A percentile compares a stretch with the other conserved stretches of the same genome.
Conservation (phyloP, 2,888 invertebrate species). For the Callimorpha dominula region DNA sequence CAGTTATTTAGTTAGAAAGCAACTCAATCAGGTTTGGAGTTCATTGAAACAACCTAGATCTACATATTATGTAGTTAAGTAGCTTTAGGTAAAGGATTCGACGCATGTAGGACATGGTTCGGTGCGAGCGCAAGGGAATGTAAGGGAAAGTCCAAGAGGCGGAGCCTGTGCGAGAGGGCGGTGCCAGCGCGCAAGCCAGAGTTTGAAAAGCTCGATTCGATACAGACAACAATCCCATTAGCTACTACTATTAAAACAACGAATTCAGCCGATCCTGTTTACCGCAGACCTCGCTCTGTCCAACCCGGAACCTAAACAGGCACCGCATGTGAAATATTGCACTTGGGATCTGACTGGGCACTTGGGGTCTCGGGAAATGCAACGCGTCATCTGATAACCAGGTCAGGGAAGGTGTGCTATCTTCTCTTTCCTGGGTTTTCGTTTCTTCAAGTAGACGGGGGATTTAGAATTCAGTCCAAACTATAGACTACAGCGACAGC, state of each 20-base stretch:
- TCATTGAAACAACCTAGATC: background rate
- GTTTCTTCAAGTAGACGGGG: too few species aligned
- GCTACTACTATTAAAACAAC: too few species aligned
- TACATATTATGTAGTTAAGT: background rate
- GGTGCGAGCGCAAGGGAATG: slow-evolving; percentile 1
- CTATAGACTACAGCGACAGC: background rate
- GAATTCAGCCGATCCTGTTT: background rate
- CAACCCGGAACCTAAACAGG: background rate
- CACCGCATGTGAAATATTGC: background rate
- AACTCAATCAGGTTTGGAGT: too few species aligned
- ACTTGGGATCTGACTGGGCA: background rate
- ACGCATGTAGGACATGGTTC: background rate
- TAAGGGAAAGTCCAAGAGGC: background rate
- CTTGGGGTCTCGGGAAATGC: background rate
- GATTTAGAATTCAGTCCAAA: background rate
- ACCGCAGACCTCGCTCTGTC: background rate
- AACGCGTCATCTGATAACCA: background rate
- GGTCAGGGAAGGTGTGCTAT: background rate
- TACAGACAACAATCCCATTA: too few species aligned
- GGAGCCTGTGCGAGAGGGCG: background rate
- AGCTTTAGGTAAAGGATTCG: background rate
- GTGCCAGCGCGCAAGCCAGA: background rate
- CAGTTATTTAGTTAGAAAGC: too few species aligned
- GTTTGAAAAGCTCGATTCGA: background rate
- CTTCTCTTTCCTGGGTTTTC: too few species aligned